These are phyloP conservation scores for Aix galericulata DNA, from an alignment of 2,113 vertebrate species.

Conservation along the genomic window DNA sequence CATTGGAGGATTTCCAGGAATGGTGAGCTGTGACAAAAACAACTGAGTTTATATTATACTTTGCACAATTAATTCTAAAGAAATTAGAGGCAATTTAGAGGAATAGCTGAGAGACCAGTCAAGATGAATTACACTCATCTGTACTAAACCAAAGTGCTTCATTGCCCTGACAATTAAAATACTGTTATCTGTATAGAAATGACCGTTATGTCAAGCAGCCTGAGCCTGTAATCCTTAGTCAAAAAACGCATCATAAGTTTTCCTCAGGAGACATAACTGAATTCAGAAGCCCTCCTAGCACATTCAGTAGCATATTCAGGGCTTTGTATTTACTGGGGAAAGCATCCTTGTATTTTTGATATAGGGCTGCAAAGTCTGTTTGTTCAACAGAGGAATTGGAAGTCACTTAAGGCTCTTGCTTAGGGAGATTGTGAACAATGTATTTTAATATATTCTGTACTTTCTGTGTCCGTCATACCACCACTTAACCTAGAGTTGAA, in stretches of 20 bases:
- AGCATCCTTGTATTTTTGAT: not conserved
- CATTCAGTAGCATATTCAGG: not conserved
- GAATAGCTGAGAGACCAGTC: not conserved
- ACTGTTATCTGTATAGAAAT: not conserved
- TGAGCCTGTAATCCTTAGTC: not conserved
- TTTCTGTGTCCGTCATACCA: rapidly evolving
- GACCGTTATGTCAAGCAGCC: not conserved
- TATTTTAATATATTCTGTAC: not conserved
- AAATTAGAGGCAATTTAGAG: constrained; percentile 21
- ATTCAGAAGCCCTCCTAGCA: not conserved
- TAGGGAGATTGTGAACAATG: not conserved
- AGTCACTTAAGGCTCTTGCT: not conserved
- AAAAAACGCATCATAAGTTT: not conserved
- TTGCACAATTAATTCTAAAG: constrained; percentile 1
- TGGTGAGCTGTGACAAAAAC: not conserved
- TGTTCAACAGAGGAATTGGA: not conserved
- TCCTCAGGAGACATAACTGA: not conserved
- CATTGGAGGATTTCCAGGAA: not conserved
- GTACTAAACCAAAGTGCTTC: not conserved
- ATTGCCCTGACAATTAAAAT: not conserved
- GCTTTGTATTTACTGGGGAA: not conserved
- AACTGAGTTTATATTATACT: not conserved
- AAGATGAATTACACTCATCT: not conserved
- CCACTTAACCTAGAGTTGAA: not conserved
- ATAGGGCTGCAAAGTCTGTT: not conserved